Percentiles rank a stretch among this genome's conserved stretches.
phyloP scores from a whole-genome alignment of 2,113 vertebrate species.

The Sigmodon hispidus region DNA sequence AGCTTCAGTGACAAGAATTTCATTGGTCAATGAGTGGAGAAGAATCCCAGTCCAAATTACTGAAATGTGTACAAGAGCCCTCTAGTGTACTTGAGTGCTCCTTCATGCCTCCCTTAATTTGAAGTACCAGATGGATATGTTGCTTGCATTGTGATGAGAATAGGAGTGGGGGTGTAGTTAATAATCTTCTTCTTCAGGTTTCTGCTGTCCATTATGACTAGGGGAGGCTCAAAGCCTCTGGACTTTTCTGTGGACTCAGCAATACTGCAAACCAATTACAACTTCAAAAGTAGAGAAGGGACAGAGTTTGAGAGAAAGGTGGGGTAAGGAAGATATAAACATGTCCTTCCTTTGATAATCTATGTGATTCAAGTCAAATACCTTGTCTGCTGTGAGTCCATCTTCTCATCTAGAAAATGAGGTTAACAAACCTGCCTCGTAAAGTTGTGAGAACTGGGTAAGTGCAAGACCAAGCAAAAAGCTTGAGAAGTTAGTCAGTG shows the following conservation, averaged over 20 bases:
- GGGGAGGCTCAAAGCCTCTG: slow-evolving; percentile 34
- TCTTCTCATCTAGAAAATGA: slow-evolving; percentile 5
- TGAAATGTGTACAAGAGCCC: slow-evolving; percentile 62
- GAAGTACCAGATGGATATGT: background rate
- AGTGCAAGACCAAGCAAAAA: background rate
- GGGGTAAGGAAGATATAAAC: background rate
- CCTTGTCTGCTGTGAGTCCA: background rate
- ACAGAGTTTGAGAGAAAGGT: background rate
- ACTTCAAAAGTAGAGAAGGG: background rate
- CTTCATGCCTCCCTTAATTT: background rate
- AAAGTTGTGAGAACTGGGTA: background rate
- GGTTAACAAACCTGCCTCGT: background rate
- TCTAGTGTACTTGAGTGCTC: slow-evolving; percentile 53
- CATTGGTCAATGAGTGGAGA: slow-evolving; percentile 63
- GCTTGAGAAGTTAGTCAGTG: background rate
- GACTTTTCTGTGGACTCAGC: slow-evolving; percentile 22
- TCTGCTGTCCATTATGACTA: slow-evolving; percentile 49
- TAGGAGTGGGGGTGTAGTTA: background rate
- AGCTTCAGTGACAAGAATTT: slow-evolving; percentile 55
- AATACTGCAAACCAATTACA: background rate
- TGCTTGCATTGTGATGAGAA: slow-evolving; percentile 46
- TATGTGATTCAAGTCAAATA: slow-evolving; percentile 51
- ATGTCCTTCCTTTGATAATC: background rate
- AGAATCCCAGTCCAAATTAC: slow-evolving; percentile 63
- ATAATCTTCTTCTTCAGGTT: slow-evolving; percentile 1